Evolutionary conservation across 2,113 vertebrate species (phyloP), one percentile per base, ranked within the genome.

Genomic region (Mola mola): DNA sequence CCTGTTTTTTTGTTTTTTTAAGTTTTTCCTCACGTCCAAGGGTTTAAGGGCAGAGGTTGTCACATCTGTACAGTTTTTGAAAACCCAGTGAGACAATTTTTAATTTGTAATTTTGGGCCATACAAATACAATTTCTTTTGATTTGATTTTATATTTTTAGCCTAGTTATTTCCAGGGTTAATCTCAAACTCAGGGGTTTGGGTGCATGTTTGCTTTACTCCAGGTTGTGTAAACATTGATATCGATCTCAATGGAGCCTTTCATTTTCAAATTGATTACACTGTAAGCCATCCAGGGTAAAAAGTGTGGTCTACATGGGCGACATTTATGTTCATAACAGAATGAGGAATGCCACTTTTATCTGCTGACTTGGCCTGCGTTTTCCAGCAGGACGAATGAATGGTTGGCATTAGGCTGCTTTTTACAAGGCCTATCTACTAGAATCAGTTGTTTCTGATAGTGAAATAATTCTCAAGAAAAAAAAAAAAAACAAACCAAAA

Each of bases 271-370:
- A 69, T 62, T 51, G 65, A 63, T 73, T 55, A 20, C 13, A 48
- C 55, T 37, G n/a, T n/a, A n/a, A n/a, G n/a, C 22, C 19, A 8
- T 22, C 29, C 20, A 13, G 43, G 47, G 38, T 55, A 59, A 56
- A 51, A 56, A 41, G 72, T 74, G 56, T 50, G 49, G 66, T 41
- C 62, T 34, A 66, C 62, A 80, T 75, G 72, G 70, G 41, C 69
- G 71, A 80, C 78, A 84, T 82, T 81, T 80, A 76, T 79, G 85
- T 69, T 61, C 41, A 38, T 68, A 73, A 82, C 73, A 76, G 79
- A 85, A 75, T 73, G 73, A 85, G 78, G 61, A 81, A 78, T 82
- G 81, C 58, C 57, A 76, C 72, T 85, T 80, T 78, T 69, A 79
- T 82, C 50, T 68, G 66, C 74, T 55, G 63, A 29, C 62, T 25